A percentile compares a stretch with the other conserved stretches of the same genome.
These are phyloP conservation scores for Catocala sponsa DNA, from an alignment of 2,888 invertebrate genomes.

Conservation along the genomic window DNA sequence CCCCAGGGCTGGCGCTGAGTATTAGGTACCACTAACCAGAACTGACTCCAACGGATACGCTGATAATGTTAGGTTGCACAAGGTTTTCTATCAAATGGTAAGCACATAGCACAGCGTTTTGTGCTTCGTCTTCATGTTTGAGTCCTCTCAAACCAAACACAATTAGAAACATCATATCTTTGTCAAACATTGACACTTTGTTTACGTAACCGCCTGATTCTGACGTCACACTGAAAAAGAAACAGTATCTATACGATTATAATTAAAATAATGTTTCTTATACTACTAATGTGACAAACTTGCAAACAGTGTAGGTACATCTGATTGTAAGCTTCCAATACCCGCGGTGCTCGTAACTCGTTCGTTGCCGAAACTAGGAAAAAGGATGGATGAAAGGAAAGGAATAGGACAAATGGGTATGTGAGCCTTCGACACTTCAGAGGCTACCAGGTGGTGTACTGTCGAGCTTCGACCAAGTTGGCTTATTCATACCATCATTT, in stretches of 20 bases:
- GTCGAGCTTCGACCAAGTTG: too few relatives aligned
- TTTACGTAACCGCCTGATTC: constrained; percentile 89
- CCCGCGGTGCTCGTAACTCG: too few relatives aligned
- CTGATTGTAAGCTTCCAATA: too few relatives aligned
- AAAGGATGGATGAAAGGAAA: too few relatives aligned
- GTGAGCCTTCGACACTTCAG: too few relatives aligned
- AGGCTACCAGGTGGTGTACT: too few relatives aligned
- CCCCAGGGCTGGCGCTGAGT: too few relatives aligned
- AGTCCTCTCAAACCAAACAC: constrained; percentile 92
- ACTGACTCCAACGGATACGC: constrained; percentile 90
- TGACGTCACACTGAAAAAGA: constrained; percentile 74
- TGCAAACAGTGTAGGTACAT: too few relatives aligned
- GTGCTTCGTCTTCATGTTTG: constrained; percentile 91
- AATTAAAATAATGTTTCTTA: background rate
- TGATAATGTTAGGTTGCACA: constrained; percentile 76
- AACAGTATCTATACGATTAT: background rate
- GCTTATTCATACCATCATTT: too few relatives aligned
- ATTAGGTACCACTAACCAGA: constrained; percentile 80
- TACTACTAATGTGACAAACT: background rate
- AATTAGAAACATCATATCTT: constrained; percentile 92
- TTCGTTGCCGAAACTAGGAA: too few relatives aligned
- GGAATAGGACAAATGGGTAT: too few relatives aligned
- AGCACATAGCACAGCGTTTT: constrained; percentile 90
- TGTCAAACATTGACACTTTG: constrained; percentile 91
- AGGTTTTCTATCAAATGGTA: constrained; percentile 84